These are phyloP conservation scores for Grallaria varia DNA, from an alignment of 2,113 vertebrate genomes.

Conservation along the genomic window DNA sequence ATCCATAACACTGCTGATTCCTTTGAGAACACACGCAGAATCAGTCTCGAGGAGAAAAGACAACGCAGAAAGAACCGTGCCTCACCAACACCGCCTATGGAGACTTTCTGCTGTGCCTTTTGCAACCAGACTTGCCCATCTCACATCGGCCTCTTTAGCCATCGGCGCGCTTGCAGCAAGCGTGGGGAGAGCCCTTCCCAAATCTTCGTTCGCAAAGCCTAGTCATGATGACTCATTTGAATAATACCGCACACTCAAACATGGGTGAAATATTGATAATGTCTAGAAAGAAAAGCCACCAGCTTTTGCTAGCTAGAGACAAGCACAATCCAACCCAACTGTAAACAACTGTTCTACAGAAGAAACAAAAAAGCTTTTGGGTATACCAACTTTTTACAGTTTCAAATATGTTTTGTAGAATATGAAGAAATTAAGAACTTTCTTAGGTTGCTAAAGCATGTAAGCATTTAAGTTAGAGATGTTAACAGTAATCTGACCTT, in stretches of 20 bases:
- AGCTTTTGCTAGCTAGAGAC: neutral
- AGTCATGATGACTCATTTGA: no score
- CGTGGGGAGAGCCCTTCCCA: no score
- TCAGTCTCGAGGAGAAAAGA: no score
- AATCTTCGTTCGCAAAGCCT: no score
- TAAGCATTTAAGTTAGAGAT: neutral
- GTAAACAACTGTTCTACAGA: neutral
- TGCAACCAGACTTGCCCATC: no score
- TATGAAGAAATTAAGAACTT: neutral
- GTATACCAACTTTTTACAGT: neutral
- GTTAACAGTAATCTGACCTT: neutral
- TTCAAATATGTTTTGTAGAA: neutral
- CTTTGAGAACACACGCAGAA: no score
- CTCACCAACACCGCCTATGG: no score
- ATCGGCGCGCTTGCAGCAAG: no score
- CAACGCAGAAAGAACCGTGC: no score
- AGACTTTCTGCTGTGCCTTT: no score
- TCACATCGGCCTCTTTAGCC: no score
- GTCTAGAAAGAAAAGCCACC: neutral
- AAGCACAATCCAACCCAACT: neutral
- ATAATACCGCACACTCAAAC: neutral
- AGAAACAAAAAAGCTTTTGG: rapidly evolving
- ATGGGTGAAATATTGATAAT: neutral
- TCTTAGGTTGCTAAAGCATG: neutral
- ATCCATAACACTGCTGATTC: no score